phyloP scores from a whole-genome alignment of 2,888 invertebrate genomes.

The Patella caerulea region DNA sequence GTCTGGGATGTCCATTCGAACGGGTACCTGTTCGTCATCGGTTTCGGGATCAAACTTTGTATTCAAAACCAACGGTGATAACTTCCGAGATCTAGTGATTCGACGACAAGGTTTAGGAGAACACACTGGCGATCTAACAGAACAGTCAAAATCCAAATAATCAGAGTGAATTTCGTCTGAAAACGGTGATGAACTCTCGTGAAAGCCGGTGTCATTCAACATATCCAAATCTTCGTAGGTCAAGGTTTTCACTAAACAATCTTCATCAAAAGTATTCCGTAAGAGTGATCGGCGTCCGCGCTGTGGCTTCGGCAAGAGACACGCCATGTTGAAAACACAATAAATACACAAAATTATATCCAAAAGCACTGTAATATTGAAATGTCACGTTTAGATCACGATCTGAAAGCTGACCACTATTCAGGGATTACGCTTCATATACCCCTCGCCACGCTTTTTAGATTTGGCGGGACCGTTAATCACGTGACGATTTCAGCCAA shows the following conservation, averaged over 20 bases:
- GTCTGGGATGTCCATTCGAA: constrained; percentile 20
- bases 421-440: background rate
- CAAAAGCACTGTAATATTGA: constrained; percentile 32
- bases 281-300: constrained; percentile 44
- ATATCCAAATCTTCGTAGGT: constrained; percentile 51
- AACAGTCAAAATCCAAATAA: constrained; percentile 54
- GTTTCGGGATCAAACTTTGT: constrained; percentile 42
- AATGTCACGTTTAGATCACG: background rate
- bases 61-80: constrained; percentile 43
- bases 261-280: constrained; percentile 38
- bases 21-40: constrained; percentile 40
- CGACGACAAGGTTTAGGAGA: constrained; percentile 45
- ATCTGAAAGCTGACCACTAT: background rate
- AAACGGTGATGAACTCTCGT: constrained; percentile 45
- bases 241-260: constrained; percentile 46
- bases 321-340: constrained; percentile 40
- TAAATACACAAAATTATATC: background rate
- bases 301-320: constrained; percentile 42
- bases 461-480: constrained; percentile 64
- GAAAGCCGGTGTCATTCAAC: constrained; percentile 41
- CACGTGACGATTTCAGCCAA: constrained; percentile 57
- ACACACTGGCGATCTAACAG: constrained; percentile 46
- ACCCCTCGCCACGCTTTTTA: constrained; percentile 43
- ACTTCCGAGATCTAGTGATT: constrained; percentile 36
- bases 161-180: constrained; percentile 47